Conservation (phyloP, 2,888 invertebrate genomes). For the Euplexia lucipara region DNA sequence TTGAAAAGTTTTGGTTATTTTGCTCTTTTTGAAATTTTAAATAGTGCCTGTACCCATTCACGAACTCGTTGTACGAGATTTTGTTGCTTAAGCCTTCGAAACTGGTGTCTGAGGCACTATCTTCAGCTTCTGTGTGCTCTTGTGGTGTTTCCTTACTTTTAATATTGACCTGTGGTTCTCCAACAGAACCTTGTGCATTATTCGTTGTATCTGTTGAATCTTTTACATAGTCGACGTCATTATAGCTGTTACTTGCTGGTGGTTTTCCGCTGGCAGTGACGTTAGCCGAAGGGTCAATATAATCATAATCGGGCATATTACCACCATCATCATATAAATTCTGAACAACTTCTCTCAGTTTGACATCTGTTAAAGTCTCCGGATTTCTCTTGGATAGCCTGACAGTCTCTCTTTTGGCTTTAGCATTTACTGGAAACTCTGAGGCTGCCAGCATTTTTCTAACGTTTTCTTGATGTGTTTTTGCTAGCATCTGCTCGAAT, state of each 20-base stretch:
- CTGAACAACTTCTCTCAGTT: constrained; percentile 58
- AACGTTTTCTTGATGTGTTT: constrained; percentile 72
- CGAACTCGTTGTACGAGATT: constrained; percentile 80
- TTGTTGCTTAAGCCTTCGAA: constrained; percentile 76
- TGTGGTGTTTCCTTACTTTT: not conserved
- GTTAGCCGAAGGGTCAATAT: constrained; percentile 40
- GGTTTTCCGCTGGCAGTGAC: not conserved
- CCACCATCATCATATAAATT: constrained; percentile 64
- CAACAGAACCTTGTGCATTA: not conserved
- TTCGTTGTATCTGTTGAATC: not conserved
- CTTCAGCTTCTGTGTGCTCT: not conserved
- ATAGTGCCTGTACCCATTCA: constrained; percentile 84
- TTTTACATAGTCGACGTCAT: constrained; percentile 3
- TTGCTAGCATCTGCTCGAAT: constrained; percentile 75
- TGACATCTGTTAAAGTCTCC: constrained; percentile 64
- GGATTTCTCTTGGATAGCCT: constrained; percentile 65
- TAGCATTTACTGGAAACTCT: constrained; percentile 14
- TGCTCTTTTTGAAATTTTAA: constrained; percentile 80
- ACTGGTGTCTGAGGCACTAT: constrained; percentile 62
- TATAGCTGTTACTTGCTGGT: not conserved
- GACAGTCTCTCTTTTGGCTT: constrained; percentile 44
- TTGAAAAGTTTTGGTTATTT: constrained; percentile 78
- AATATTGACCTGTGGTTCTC: not conserved
- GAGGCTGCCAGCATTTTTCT: constrained; percentile 69
- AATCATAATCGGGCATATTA: constrained; percentile 64